A percentile compares a stretch with the other conserved stretches of the same genome.
phyloP scores from a whole-genome alignment of 2,797 vertebrate species.

The Sebastolobus alascanus region DNA sequence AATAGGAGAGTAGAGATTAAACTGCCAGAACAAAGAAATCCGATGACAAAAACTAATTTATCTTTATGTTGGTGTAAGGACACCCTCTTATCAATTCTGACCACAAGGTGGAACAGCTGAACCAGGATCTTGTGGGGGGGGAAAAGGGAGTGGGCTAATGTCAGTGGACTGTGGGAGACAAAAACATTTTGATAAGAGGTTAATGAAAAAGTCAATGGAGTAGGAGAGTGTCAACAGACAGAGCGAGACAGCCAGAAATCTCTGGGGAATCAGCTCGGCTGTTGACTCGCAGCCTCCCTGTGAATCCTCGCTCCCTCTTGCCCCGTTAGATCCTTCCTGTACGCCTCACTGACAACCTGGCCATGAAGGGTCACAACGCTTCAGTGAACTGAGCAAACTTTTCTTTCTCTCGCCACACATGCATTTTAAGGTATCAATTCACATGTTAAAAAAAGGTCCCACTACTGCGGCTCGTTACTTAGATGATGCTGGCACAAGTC shows the following conservation, averaged over 20 bases:
- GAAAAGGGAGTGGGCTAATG: conserved; percentile 27
- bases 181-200: conserved; percentile 83
- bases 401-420: conserved; percentile 58
- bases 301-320: conserved; percentile 66
- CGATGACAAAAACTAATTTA: neutral
- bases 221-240: conserved; percentile 75
- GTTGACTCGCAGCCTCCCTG: conserved; percentile 50
- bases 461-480: conserved; percentile 34
- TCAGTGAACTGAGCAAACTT: conserved; percentile 82
- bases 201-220: conserved; percentile 81
- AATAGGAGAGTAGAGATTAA: neutral
- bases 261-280: conserved; percentile 61
- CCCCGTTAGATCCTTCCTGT: conserved; percentile 64
- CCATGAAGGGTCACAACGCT: conserved; percentile 80
- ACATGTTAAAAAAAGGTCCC: conserved; percentile 32
- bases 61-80: neutral
- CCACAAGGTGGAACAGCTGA: conserved; percentile 80
- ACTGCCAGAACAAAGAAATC: neutral
- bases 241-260: conserved; percentile 62
- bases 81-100: conserved; percentile 45
- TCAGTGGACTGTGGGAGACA: conserved; percentile 76
- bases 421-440: conserved; percentile 47
- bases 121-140: conserved; percentile 44
- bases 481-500: neutral
- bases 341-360: conserved; percentile 74